Evolutionary conservation across 1,140 invertebrate species (phyloP), one percentile per base, ranked within the genome.

Genomic region (Stegodyphus dumicola): DNA sequence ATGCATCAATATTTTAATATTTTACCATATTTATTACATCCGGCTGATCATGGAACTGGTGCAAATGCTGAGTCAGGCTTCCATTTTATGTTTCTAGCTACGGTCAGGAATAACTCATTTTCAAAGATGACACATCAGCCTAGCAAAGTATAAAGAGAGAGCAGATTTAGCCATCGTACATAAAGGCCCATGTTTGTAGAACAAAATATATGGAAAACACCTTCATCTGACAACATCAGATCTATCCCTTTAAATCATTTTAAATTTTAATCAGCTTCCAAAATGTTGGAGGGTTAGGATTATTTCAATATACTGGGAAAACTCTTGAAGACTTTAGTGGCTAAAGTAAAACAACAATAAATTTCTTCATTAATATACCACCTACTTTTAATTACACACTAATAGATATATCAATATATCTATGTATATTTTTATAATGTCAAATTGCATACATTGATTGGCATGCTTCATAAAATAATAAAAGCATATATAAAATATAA

Each of bases 231-330:
- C 49, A 73, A 11, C 48, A 48, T 51, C 11, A 9, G 15, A 15
- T 2, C 56, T 60, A 15, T 60, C 5, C 56, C 15, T 60, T 11
- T 9, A 11, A 60, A 60, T 60, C 15, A 69, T 51, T 51, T 51
- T 67, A n/a, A 7, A 67, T 18, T 54, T 65, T 49, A 18, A 69
- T 77, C 81, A 85, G 81, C 81, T 85, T 85, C 81, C 81, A 85
- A 75, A 85, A 85, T 85, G 33, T 85, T 85, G 81, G 81, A 85
- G 81, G 81, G 81, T 85, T 51, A 18, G 33, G n/a, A 73, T 60
- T 33, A 33, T 33, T 33, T 33, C 33, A 33, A 33, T 33, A 33
- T 33, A 33, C n/a, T 33, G 1, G 33, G 33, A 33, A 33, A 33
- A 33, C 33, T 33, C 33, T 33, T 3, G 33, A 33, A 33, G 33